Evolutionary conservation across 2,113 vertebrate species (phyloP).

Genomic region (Xenotilapia leptura): DNA sequence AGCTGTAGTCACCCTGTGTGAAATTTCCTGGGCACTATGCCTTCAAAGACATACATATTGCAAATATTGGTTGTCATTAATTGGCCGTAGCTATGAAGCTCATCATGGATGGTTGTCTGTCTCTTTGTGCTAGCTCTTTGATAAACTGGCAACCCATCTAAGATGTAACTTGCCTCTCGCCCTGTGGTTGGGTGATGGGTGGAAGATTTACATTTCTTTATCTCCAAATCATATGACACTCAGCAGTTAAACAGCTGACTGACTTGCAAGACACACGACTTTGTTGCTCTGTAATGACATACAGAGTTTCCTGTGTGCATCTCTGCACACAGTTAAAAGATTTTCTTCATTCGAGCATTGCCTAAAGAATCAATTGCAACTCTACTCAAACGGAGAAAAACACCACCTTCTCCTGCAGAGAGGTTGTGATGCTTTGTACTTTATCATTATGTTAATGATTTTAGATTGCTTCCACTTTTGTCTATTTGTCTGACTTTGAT

Average conservation of each 20-base stretch:
- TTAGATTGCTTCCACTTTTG: neutral
- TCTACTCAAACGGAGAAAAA: neutral
- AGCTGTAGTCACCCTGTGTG: neutral
- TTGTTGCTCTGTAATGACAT: neutral
- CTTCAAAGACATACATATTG: neutral
- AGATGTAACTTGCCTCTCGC: neutral
- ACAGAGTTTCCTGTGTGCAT: neutral
- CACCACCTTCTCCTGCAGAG: neutral
- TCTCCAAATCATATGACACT: neutral
- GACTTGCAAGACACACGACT: rapidly evolving
- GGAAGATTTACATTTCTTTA: neutral
- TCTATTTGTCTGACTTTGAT: neutral
- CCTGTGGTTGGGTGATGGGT: neutral
- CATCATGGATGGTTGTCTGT: neutral
- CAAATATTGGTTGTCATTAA: neutral
- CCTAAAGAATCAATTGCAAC: neutral
- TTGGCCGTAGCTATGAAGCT: neutral
- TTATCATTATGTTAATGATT: neutral
- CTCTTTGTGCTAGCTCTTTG: neutral
- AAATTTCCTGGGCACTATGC: neutral
- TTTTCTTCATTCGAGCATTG: neutral
- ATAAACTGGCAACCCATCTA: neutral
- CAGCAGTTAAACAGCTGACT: neutral
- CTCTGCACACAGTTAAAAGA: neutral
- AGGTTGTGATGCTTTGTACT: neutral